Conservation (phyloP, 1,140 invertebrate species). For the Nylanderia fulva region DNA sequence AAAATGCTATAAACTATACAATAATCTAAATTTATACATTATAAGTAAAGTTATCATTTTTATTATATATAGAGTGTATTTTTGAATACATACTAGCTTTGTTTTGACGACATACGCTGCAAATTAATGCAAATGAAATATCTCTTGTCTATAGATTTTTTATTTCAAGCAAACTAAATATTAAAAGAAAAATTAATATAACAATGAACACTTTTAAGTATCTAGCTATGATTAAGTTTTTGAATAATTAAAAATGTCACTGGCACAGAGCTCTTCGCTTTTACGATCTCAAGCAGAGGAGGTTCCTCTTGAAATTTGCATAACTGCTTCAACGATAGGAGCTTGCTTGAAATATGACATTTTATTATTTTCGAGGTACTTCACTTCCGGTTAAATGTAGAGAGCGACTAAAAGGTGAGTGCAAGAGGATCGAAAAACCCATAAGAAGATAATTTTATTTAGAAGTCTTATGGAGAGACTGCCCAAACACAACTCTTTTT, state of each 20-base stretch:
- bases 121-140: constrained; percentile 1
- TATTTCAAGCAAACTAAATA: neutral
- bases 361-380: constrained; percentile 80
- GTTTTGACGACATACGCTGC: neutral
- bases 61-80: neutral
- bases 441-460: constrained; percentile 40
- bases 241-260: constrained; percentile 82
- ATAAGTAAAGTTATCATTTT: neutral
- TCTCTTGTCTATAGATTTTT: neutral
- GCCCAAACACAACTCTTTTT: neutral
- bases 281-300: constrained; percentile 71
- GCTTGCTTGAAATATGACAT: constrained; percentile 79
- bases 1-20: neutral
- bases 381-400: constrained; percentile 72
- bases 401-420: constrained; percentile 33
- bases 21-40: neutral
- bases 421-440: constrained; percentile 23
- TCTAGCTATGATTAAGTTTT: constrained; percentile 72
- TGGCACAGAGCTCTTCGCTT: constrained; percentile 70
- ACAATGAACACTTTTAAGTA: constrained; percentile 56
- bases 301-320: constrained; percentile 80
- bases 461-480: neutral
- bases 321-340: constrained; percentile 77
- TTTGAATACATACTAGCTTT: neutral
- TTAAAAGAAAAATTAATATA: constrained; percentile 43